A percentile compares a stretch with the other conserved stretches of the same genome.
These are phyloP conservation scores for Busseola fusca DNA, from an alignment of 2,888 invertebrate species.

Conservation along the genomic window DNA sequence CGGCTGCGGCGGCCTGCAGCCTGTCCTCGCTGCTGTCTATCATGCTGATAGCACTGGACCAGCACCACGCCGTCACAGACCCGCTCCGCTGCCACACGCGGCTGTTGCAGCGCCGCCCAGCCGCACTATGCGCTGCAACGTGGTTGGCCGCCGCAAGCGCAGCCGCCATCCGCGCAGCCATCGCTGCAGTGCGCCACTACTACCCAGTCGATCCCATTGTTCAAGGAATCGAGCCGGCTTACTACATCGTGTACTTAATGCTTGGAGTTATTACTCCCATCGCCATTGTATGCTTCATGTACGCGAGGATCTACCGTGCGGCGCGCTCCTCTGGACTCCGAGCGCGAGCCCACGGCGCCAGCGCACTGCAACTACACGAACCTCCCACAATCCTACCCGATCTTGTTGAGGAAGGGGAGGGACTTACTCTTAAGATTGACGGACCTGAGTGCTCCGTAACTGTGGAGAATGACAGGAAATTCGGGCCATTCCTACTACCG, in stretches of 20 bases:
- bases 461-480: slow-evolving; percentile 77
- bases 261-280: slow-evolving; percentile 83
- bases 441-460: slow-evolving; percentile 72
- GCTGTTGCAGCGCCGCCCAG: slow-evolving; percentile 82
- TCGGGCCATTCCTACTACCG: slow-evolving; percentile 84
- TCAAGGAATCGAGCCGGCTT: slow-evolving; percentile 78
- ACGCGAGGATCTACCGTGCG: slow-evolving; percentile 92
- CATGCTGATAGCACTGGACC: slow-evolving; percentile 85
- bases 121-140: slow-evolving; percentile 87
- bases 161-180: slow-evolving; percentile 77
- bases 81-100: slow-evolving; percentile 87
- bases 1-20: slow-evolving; percentile 80
- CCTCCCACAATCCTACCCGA: slow-evolving; percentile 81
- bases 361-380: slow-evolving; percentile 87
- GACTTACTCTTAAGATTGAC: slow-evolving; percentile 84
- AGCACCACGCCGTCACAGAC: slow-evolving; percentile 88
- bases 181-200: slow-evolving; percentile 76
- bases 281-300: slow-evolving; percentile 92
- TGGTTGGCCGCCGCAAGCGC: slow-evolving; percentile 85
- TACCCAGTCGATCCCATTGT: slow-evolving; percentile 75
- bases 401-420: slow-evolving; percentile 82
- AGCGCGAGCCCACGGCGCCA: slow-evolving; percentile 84
- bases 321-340: slow-evolving; percentile 91
- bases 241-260: slow-evolving; percentile 80
- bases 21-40: slow-evolving; percentile 80